Base-by-base conservation (phyloP, 92 coral and sea anemone genomes). In the Actinostola sp. region DNA sequence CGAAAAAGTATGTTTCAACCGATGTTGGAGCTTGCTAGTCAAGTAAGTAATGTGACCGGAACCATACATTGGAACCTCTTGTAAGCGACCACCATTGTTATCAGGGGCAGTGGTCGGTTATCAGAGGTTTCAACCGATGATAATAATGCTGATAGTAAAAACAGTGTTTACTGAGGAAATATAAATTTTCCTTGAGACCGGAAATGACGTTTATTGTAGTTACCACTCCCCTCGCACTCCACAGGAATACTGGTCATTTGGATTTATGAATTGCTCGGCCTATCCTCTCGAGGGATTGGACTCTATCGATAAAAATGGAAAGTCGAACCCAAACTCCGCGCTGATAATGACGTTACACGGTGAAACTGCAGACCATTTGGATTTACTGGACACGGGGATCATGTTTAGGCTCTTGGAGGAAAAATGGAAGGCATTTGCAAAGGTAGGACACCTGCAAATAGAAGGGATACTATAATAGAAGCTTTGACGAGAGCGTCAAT, bases 191-290 rank as follows among this genome's bases (percentile, higher is more conserved):
- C n/a, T n/a, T n/a, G n/a, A n/a, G n/a, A n/a, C n/a, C n/a, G n/a
- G n/a, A n/a, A n/a, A n/a, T n/a, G n/a, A n/a, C n/a, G n/a, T n/a
- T n/a, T n/a, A n/a, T n/a, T n/a, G n/a, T n/a, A n/a, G n/a, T n/a
- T n/a, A n/a, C n/a, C n/a, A n/a, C n/a, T n/a, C n/a, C n/a, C n/a
- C 17, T 20, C 13, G 25, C 59, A 45, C 23, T 45, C 49, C 3
- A 48, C 43, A 90, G 97, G 84, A 79, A 46, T 90, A 78, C 74
- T 90, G 97, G 97, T 77, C 92, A 0, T 90, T 70, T 66, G 97
- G 97, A 19, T 86, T 68, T 38, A 78, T 90, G 65, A 79, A 48
- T 9, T 90, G 97, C 64, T 87, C 92, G 54, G 90, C 86, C 34
- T 90, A 80, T 62, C 90, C 97, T 6, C 76, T 90, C 36, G 92